Conservation (phyloP, 2,797 vertebrate species). For the Otolemur crassicaudatus region DNA sequence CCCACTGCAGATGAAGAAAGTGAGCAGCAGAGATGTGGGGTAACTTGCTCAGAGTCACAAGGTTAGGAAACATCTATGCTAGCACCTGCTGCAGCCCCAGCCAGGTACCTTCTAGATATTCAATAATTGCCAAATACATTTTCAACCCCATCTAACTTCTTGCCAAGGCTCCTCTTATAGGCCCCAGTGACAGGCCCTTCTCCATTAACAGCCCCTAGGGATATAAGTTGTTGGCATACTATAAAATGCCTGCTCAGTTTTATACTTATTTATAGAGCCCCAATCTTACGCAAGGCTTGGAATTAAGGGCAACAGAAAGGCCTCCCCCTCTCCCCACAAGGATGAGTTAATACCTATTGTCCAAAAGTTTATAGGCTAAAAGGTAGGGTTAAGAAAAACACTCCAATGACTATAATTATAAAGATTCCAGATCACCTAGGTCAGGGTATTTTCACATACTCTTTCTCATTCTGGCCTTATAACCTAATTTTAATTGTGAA, state of each 20-base stretch:
- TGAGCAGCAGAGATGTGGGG: not conserved
- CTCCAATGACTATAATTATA: conserved; percentile 35
- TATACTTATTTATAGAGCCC: not conserved
- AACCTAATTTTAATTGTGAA: conserved; percentile 42
- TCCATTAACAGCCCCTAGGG: not conserved
- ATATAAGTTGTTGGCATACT: not conserved
- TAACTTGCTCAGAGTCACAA: not conserved
- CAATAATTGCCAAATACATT: not conserved
- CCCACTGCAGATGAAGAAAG: not conserved
- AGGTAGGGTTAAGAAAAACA: conserved; percentile 11
- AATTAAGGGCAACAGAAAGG: conserved; percentile 4
- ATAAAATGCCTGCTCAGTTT: not conserved
- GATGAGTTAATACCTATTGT: conserved; percentile 37
- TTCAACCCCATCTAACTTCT: not conserved
- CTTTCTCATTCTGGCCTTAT: not conserved
- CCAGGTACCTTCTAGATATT: not conserved
- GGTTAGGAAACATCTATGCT: not conserved
- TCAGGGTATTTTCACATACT: conserved; percentile 4
- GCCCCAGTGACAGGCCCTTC: not conserved
- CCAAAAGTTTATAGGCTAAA: not conserved
- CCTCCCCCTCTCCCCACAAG: not conserved
- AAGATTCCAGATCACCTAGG: not conserved
- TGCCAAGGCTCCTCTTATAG: not conserved
- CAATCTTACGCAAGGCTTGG: not conserved
- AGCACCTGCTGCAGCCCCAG: too few relatives aligned